These are phyloP conservation scores for Cenopis cana DNA, from an alignment of 2,888 invertebrate genomes.

Conservation along the genomic window DNA sequence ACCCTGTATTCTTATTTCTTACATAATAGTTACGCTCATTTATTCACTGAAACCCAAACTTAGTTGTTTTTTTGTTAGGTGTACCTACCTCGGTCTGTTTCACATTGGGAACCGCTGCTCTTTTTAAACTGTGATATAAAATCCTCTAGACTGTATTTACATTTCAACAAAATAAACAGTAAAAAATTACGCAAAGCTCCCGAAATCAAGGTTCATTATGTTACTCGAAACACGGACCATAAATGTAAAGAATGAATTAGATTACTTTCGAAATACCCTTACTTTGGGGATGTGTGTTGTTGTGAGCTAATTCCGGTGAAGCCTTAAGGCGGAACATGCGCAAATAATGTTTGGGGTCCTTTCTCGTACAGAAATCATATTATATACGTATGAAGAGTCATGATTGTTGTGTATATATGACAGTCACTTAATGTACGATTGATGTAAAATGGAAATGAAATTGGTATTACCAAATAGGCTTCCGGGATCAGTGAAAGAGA, in stretches of 20 bases:
- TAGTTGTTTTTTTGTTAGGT: too few species aligned
- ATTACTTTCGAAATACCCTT: conserved; percentile 16
- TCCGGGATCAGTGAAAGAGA: too few species aligned
- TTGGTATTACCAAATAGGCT: background rate
- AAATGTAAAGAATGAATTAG: conserved; percentile 15
- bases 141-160: background rate
- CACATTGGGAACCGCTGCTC: too few species aligned
- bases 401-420: background rate
- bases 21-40: too few species aligned
- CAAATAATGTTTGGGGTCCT: conserved; percentile 19
- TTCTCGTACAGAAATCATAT: background rate
- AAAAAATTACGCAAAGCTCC: background rate
- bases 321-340: conserved; percentile 21
- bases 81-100: too few species aligned
- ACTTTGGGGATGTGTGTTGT: conserved; percentile 14
- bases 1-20: too few species aligned
- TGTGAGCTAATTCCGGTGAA: conserved; percentile 14
- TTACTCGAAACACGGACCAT: background rate
- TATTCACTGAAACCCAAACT: too few species aligned
- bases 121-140: background rate
- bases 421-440: background rate
- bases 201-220: background rate
- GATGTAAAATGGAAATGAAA: background rate
- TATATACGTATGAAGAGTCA: background rate
- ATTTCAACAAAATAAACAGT: background rate